phyloP scores from a whole-genome alignment of 1,140 invertebrate genomes.

The Drosophila oshimai region DNA sequence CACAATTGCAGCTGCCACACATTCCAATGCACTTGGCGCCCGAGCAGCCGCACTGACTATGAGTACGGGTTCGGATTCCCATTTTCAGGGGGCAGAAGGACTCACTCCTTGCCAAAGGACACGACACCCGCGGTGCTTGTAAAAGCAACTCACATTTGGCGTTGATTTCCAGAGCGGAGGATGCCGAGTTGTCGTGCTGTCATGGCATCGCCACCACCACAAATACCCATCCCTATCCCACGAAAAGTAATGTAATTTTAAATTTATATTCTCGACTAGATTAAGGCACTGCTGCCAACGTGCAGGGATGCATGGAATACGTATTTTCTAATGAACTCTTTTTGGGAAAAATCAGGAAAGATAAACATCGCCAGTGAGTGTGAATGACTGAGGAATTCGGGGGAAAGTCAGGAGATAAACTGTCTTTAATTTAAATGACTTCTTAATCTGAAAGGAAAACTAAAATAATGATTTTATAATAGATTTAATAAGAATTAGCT shows the following conservation, averaged over 20 bases:
- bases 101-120: constrained; percentile 17
- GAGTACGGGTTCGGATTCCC: constrained; percentile 11
- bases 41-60: constrained; percentile 34
- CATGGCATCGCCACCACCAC: constrained; percentile 22
- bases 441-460: too few species aligned
- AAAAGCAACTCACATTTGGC: constrained; percentile 59
- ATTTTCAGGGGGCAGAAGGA: neutral
- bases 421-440: neutral
- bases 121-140: constrained; percentile 65
- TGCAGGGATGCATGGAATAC: constrained; percentile 27
- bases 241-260: constrained; percentile 37
- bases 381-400: neutral
- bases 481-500: too few species aligned
- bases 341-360: neutral
- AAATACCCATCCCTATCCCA: constrained; percentile 7
- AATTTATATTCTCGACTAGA: constrained; percentile 44
- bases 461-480: too few species aligned
- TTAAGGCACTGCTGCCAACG: constrained; percentile 38
- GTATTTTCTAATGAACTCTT: constrained; percentile 39
- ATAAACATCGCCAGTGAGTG: neutral
- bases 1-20: constrained; percentile 79
- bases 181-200: constrained; percentile 39
- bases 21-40: constrained; percentile 76
- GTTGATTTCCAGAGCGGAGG: constrained; percentile 48
- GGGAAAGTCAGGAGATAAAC: neutral